Evolutionary conservation across 1,140 invertebrate species (phyloP).

Genomic region (Aphaenogaster rudis): DNA sequence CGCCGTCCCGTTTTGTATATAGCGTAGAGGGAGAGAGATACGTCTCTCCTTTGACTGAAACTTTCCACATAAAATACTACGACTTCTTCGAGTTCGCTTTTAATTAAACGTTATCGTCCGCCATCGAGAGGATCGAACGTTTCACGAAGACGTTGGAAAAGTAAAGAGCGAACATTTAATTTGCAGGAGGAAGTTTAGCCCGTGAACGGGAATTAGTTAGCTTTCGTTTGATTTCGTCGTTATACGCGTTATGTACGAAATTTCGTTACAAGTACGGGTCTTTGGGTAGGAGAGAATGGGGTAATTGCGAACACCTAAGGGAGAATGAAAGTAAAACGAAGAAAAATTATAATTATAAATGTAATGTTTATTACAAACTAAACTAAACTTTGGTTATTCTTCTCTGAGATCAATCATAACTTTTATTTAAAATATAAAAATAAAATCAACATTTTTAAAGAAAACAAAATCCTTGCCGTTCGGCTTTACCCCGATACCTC

Average conservation of each 20-base stretch:
- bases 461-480: too few relatives aligned
- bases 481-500: too few relatives aligned
- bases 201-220: slow-evolving; percentile 27
- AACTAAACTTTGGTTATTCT: too few relatives aligned
- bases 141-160: slow-evolving; percentile 38
- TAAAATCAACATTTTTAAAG: too few relatives aligned
- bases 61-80: slow-evolving; percentile 62
- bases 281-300: background rate
- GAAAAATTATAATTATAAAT: too few relatives aligned
- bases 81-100: slow-evolving; percentile 57
- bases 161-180: slow-evolving; percentile 54
- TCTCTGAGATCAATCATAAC: too few relatives aligned
- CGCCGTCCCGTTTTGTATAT: slow-evolving; percentile 5
- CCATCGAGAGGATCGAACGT: slow-evolving; percentile 38
- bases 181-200: slow-evolving; percentile 33
- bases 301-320: too few relatives aligned
- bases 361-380: too few relatives aligned
- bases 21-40: slow-evolving; percentile 7
- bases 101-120: slow-evolving; percentile 61
- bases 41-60: slow-evolving; percentile 50
- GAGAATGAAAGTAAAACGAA: too few relatives aligned
- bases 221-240: slow-evolving; percentile 38
- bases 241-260: slow-evolving; percentile 10
- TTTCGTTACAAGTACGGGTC: background rate
- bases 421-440: too few relatives aligned